phyloP scores from a whole-genome alignment of 2,888 invertebrate species.

The Aromia moschata region DNA sequence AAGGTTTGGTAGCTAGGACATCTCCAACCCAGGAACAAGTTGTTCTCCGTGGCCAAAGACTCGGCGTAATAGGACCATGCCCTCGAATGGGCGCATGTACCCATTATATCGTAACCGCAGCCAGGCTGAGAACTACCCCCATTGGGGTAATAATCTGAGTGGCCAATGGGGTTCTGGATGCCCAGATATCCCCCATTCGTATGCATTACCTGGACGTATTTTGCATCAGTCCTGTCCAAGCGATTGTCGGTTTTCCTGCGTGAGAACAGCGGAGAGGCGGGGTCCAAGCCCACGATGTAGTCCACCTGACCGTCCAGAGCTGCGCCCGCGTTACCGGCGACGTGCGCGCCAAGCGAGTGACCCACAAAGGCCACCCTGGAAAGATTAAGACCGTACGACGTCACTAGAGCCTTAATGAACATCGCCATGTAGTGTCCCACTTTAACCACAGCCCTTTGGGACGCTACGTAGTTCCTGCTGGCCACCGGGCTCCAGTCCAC shows the following conservation, averaged over 20 bases:
- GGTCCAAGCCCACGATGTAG: conserved; percentile 51
- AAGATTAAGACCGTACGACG: conserved; percentile 22
- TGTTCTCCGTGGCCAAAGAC: background rate
- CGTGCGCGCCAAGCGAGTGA: conserved; percentile 54
- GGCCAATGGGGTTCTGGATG: conserved; percentile 48
- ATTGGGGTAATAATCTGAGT: conserved; percentile 59
- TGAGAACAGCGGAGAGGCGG: conserved; percentile 53
- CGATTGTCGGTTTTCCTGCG: conserved; percentile 46
- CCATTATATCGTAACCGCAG: conserved; percentile 52
- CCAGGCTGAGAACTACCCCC: conserved; percentile 56
- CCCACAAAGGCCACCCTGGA: conserved; percentile 36
- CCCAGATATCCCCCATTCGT: conserved; percentile 48
- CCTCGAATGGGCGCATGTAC: conserved; percentile 61
- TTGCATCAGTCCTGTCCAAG: conserved; percentile 53
- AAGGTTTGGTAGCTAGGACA: background rate
- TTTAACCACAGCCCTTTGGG: conserved; percentile 42
- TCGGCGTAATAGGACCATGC: conserved; percentile 44
- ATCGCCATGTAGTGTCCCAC: conserved; percentile 49
- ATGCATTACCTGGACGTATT: conserved; percentile 58
- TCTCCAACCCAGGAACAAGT: background rate
- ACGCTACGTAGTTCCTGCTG: conserved; percentile 33
- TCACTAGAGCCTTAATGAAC: conserved; percentile 36
- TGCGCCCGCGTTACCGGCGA: conserved; percentile 49
- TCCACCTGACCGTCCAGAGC: conserved; percentile 18
- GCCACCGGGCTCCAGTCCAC: conserved; percentile 54